phyloP scores from a whole-genome alignment of 2,797 vertebrate genomes.

The Halcyon chelicuti region DNA sequence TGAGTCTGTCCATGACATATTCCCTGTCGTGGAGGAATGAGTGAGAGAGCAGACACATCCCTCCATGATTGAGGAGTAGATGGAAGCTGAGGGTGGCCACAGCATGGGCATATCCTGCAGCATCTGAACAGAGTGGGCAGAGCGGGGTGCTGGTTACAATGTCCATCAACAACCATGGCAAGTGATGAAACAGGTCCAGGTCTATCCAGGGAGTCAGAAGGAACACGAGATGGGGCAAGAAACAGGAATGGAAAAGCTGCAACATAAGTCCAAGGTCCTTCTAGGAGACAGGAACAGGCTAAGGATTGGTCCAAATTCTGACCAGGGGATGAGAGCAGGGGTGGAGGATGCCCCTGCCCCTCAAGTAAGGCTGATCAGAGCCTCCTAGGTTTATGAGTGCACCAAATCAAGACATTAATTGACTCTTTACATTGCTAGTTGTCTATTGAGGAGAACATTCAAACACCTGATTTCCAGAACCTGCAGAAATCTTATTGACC shows the following conservation, averaged over 20 bases:
- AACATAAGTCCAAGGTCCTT: rapidly evolving
- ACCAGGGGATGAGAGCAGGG: background rate
- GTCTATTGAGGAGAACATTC: background rate
- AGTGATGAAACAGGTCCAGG: background rate
- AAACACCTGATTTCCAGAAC: background rate
- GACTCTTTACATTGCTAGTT: background rate
- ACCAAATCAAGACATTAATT: background rate
- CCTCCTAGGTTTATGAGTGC: background rate
- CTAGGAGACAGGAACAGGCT: background rate
- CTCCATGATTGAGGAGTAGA: background rate
- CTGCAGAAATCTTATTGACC: background rate
- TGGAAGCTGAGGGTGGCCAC: background rate
- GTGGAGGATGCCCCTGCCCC: background rate
- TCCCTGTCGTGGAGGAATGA: background rate
- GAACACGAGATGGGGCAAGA: background rate
- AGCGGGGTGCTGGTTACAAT: background rate
- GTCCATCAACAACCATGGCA: rapidly evolving
- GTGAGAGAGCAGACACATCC: background rate
- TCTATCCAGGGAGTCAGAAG: background rate
- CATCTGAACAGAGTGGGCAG: background rate
- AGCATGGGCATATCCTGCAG: background rate
- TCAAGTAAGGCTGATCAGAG: background rate
- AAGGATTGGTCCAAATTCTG: rapidly evolving
- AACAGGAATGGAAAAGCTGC: background rate
- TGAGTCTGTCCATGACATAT: background rate